Conservation (phyloP, 1,140 invertebrate species). For the Araneus ventricosus region DNA sequence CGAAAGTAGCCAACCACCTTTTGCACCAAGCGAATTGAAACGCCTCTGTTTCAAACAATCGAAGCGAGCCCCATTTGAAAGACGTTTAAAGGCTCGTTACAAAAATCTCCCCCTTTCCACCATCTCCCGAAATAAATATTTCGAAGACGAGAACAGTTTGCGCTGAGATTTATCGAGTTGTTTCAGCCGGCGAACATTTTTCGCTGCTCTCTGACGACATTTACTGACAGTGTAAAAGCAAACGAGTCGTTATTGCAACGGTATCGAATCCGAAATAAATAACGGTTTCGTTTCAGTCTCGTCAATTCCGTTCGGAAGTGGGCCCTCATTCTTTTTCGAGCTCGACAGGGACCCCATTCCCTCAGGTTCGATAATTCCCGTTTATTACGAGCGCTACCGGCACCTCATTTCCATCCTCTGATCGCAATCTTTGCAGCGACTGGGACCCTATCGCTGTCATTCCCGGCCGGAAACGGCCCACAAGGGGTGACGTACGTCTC, state of each 20-base stretch:
- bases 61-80: background rate
- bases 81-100: conserved; percentile 50
- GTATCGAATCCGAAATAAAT: conserved; percentile 62
- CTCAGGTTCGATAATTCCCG: conserved; percentile 66
- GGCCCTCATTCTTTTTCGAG: conserved; percentile 60
- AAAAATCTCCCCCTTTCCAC: conserved; percentile 1
- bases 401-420: conserved; percentile 64
- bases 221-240: conserved; percentile 24
- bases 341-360: conserved; percentile 42
- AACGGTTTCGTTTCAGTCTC: conserved; percentile 19
- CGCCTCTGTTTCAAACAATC: conserved; percentile 2
- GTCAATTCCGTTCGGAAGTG: conserved; percentile 48
- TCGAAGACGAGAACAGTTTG: background rate
- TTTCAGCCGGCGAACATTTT: conserved; percentile 14
- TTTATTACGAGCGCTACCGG: conserved; percentile 64
- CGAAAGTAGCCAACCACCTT: conserved; percentile 6
- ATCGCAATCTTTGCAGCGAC: conserved; percentile 62
- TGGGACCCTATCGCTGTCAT: conserved; percentile 65
- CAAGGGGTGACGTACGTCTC: conserved; percentile 68
- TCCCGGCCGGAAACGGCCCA: conserved; percentile 67
- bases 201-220: background rate
- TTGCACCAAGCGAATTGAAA: background rate
- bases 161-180: conserved; percentile 1
- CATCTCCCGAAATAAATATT: conserved; percentile 1
- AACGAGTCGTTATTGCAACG: conserved; percentile 33